Evolutionary conservation across 2,797 vertebrate genomes (phyloP).

Genomic region (Coreius guichenoti): DNA sequence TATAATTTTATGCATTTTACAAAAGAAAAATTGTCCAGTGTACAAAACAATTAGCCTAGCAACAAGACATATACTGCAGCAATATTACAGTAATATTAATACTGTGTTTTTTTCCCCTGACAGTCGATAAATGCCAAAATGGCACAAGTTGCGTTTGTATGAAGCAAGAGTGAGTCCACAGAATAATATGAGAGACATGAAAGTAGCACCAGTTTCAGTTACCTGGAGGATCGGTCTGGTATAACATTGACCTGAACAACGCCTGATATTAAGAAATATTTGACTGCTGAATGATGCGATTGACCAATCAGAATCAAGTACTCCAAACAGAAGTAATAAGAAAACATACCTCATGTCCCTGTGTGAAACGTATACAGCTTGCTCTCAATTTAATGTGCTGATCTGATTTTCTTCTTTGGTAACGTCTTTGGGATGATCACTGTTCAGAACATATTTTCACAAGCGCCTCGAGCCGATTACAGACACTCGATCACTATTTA

Average conservation of each 20-base stretch:
- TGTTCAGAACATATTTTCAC: constrained; percentile 37
- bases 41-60: background rate
- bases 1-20: background rate
- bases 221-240: background rate
- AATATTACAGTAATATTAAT: constrained; percentile 9
- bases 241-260: background rate
- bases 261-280: background rate
- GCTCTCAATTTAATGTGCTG: constrained; percentile 25
- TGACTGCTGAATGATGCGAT: background rate
- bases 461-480: constrained; percentile 51
- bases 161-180: background rate
- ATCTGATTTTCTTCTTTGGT: constrained; percentile 36
- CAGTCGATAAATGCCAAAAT: background rate
- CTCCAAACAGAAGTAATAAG: background rate
- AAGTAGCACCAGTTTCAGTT: background rate
- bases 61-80: background rate
- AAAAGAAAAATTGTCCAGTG: background rate
- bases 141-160: background rate
- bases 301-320: background rate
- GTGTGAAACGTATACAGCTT: constrained; percentile 9
- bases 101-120: no score
- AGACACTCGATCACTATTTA: constrained; percentile 49
- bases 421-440: constrained; percentile 30
- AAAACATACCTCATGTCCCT: background rate
- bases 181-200: background rate